Percentiles rank a stretch among this genome's conserved stretches.
Evolutionary conservation across 2,797 vertebrate genomes (phyloP).

Genomic region (Knipowitschia caucasica): DNA sequence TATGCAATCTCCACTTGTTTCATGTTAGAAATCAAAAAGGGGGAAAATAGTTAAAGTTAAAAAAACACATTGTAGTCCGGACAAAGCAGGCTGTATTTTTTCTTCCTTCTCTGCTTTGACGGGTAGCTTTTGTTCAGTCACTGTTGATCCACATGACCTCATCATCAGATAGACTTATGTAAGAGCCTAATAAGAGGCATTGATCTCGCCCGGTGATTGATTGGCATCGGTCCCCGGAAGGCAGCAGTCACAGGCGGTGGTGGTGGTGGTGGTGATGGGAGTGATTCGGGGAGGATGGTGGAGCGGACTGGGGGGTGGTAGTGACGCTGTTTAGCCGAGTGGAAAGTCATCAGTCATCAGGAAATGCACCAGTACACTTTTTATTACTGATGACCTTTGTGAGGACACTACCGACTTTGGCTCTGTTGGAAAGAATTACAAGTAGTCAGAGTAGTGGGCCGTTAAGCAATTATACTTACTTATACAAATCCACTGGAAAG

Average conservation of each 20-base stretch:
- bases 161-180: slow-evolving; percentile 60
- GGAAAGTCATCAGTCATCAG: slow-evolving; percentile 54
- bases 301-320: neutral
- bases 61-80: neutral
- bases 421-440: neutral
- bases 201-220: slow-evolving; percentile 58
- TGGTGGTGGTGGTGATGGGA: neutral
- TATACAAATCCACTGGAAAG: no score
- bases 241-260: slow-evolving; percentile 17
- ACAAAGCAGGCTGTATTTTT: neutral
- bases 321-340: slow-evolving; percentile 38
- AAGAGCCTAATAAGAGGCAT: slow-evolving; percentile 65
- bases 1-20: no score
- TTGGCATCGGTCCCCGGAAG: slow-evolving; percentile 41
- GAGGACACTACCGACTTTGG: slow-evolving; percentile 4
- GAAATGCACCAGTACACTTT: slow-evolving; percentile 32
- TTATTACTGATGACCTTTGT: slow-evolving; percentile 18
- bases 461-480: no score
- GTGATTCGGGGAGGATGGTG: neutral
- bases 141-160: slow-evolving; percentile 51
- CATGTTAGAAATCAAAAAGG: no score
- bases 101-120: neutral
- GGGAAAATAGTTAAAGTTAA: no score
- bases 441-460: neutral
- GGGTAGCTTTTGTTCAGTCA: slow-evolving; percentile 1